Percentiles rank a stretch among this genome's conserved stretches.
Evolutionary conservation across 2,113 vertebrate species (phyloP).

Genomic region (Cavia porcellus): DNA sequence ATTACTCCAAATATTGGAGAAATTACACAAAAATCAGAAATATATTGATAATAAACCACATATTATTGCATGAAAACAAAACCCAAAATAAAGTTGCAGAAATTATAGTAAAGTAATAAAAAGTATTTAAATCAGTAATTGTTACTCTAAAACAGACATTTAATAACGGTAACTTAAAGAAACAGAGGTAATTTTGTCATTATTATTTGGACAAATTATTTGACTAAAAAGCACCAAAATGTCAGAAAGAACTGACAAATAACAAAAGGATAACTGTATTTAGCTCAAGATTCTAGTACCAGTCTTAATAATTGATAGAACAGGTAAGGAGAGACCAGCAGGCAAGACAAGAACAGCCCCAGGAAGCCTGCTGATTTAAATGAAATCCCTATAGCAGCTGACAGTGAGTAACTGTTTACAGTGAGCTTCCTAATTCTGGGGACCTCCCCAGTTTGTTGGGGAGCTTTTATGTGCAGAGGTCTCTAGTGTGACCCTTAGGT

Average conservation of each 20-base stretch:
- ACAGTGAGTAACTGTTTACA: background rate
- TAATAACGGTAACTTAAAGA: background rate
- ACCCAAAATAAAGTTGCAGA: background rate
- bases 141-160: background rate
- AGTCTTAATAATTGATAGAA: background rate
- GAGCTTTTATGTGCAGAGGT: background rate
- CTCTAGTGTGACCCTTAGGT: background rate
- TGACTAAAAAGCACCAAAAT: accelerated
- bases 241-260: background rate
- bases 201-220: background rate
- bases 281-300: background rate
- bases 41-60: too few relatives aligned
- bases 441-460: accelerated
- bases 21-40: background rate
- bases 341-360: background rate
- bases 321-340: too few relatives aligned
- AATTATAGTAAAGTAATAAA: background rate
- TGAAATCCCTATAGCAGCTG: background rate
- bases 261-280: background rate
- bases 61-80: background rate
- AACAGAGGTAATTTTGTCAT: background rate
- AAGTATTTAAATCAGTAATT: background rate
- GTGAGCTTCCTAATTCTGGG: background rate
- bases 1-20: too few relatives aligned
- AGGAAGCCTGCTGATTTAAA: too few relatives aligned